Evolutionary conservation across 2,113 vertebrate genomes (phyloP).

Genomic region (Varanus salvator): DNA sequence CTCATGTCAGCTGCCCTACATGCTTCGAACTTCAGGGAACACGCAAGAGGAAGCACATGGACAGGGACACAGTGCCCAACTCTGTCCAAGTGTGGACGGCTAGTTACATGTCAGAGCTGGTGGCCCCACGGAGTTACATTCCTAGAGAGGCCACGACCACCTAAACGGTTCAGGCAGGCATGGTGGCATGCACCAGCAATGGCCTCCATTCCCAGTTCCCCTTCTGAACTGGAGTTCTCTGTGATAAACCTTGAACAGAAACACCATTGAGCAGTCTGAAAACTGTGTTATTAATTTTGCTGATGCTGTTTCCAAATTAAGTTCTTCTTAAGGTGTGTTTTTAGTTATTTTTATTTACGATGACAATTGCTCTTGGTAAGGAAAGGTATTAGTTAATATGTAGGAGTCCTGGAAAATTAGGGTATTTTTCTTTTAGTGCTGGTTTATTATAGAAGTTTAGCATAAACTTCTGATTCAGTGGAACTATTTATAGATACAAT

Average conservation of each 20-base stretch:
- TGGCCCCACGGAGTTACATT: background rate
- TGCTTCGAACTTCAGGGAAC: no score
- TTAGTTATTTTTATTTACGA: background rate
- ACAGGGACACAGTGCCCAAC: background rate
- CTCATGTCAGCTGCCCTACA: no score
- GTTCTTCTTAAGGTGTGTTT: background rate
- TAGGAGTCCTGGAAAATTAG: background rate
- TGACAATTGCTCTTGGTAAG: background rate
- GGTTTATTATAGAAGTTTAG: background rate
- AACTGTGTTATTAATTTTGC: background rate
- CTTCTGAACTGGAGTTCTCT: background rate
- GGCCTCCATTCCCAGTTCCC: background rate
- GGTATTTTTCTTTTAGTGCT: background rate
- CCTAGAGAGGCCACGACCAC: no score
- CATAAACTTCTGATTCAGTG: background rate
- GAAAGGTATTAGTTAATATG: background rate
- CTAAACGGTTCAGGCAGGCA: background rate
- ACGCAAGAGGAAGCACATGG: background rate
- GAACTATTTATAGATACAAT: constrained; percentile 1
- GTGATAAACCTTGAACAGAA: background rate
- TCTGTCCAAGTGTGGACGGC: background rate
- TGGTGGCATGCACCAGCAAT: background rate
- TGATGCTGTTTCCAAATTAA: background rate
- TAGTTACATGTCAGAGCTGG: background rate
- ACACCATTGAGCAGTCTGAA: background rate